Base-by-base conservation (phyloP, 2,888 invertebrate species). In the Lasioglossum lativentre region DNA sequence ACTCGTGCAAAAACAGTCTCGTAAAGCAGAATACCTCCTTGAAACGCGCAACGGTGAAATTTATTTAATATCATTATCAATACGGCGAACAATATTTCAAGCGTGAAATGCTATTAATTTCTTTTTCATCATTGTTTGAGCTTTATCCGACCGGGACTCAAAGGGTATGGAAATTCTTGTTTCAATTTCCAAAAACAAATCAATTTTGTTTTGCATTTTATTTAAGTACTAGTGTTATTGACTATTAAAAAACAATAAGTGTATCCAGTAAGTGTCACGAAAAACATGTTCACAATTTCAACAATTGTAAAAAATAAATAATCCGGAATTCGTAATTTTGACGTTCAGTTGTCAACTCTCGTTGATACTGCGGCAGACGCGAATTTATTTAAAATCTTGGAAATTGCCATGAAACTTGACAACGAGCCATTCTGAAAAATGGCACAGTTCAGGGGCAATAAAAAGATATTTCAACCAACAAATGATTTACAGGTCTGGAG, bases 71-170 rank as follows among this genome's bases (percentile, higher is more conserved):
- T 23, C 30, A 30, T 30, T 10, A 27, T 30, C 45, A 10, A 71
- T 42, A 71, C 19, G 63, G n/a, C 27, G 8, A 27, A 71, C 42
- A 30, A 73, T 34, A 73, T 47, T 73, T 27, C 45, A 30, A 78
- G 23, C 16, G n/a, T 47, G 68, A 47, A 34, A 71, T 27, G 23
- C 5, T 42, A 71, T 45, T 30, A 4, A 30, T n/a, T 27, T 16
- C n/a, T 42, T 70, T 27, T 71, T 8, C 6, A 16, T 19, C 16
- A 16, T 16, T 27, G 27, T 45, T 71, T 19, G 71, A 4, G 71
- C 16, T 71, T n/a, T 27, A 27, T 42, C 6, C 16, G 5, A 1
- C 8, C 38, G 4, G 23, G 3, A 38, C n/a, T 59, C 12, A n/a
- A 59, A 27, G n/a, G 27, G 14, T n/a, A 4, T 4, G n/a, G n/a